Evolutionary conservation across 1,140 invertebrate genomes (phyloP).

Genomic region (Phthorimaea operculella): DNA sequence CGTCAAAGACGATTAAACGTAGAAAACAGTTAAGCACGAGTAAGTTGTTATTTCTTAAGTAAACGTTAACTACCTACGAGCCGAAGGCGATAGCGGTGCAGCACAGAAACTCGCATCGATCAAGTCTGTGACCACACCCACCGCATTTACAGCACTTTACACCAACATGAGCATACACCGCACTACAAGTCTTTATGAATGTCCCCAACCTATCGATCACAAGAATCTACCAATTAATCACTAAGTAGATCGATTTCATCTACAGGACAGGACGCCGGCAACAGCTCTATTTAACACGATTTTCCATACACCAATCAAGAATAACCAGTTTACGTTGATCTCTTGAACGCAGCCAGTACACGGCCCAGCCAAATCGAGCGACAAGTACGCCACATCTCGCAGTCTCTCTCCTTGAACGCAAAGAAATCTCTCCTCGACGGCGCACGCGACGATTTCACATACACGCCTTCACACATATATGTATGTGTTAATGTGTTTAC

Average conservation of each 20-base stretch:
- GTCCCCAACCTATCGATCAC: too few species aligned
- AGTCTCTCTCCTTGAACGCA: slow-evolving; percentile 48
- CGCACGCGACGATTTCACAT: slow-evolving; percentile 53
- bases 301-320: too few species aligned
- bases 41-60: too few species aligned
- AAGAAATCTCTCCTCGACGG: slow-evolving; percentile 39
- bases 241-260: background rate
- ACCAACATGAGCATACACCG: background rate
- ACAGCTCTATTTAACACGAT: too few species aligned
- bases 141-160: background rate
- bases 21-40: too few species aligned
- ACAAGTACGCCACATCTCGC: slow-evolving; percentile 25
- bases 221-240: too few species aligned
- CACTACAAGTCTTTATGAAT: too few species aligned
- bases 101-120: background rate
- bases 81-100: background rate
- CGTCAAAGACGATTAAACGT: too few species aligned
- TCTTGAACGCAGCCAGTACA: background rate
- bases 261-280: background rate
- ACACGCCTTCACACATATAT: slow-evolving; percentile 15
- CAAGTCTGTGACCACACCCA: background rate
- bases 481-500: background rate
- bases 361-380: slow-evolving; percentile 10
- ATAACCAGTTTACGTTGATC: too few species aligned
- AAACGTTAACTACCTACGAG: background rate